Evolutionary conservation across 2,797 vertebrate species (phyloP).

Genomic region (Buphagus erythrorhynchus): DNA sequence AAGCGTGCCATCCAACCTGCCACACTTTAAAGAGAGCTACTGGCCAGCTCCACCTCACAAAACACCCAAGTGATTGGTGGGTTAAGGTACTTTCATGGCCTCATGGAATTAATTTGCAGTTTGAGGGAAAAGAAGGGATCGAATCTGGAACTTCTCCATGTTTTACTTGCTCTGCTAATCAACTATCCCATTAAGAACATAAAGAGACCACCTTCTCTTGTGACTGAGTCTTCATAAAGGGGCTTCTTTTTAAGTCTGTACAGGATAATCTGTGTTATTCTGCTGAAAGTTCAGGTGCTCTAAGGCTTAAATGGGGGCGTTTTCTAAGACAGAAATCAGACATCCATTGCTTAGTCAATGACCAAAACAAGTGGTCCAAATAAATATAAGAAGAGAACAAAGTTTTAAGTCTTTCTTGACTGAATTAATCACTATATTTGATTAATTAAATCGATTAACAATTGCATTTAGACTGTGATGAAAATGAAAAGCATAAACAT

Average conservation of each 20-base stretch:
- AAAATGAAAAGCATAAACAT: background rate
- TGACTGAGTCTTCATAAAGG: background rate
- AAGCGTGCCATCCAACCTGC: rapidly evolving
- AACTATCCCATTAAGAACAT: background rate
- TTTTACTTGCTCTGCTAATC: background rate
- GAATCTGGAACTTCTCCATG: background rate
- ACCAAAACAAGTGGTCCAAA: background rate
- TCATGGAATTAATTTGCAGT: background rate
- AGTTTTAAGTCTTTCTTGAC: background rate
- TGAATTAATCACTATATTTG: background rate
- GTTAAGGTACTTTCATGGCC: background rate
- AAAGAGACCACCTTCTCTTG: background rate
- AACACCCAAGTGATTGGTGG: background rate
- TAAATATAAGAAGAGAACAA: background rate
- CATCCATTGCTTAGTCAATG: background rate
- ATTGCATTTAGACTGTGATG: background rate
- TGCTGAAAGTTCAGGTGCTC: background rate
- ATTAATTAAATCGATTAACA: background rate
- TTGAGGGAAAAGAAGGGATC: background rate
- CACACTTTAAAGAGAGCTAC: background rate
- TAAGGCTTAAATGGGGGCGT: background rate
- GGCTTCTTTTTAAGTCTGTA: background rate
- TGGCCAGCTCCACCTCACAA: background rate
- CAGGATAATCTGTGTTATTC: background rate
- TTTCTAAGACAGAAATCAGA: background rate